phyloP scores from a whole-genome alignment of 1,140 invertebrate species.

The Olivierus martensii region DNA sequence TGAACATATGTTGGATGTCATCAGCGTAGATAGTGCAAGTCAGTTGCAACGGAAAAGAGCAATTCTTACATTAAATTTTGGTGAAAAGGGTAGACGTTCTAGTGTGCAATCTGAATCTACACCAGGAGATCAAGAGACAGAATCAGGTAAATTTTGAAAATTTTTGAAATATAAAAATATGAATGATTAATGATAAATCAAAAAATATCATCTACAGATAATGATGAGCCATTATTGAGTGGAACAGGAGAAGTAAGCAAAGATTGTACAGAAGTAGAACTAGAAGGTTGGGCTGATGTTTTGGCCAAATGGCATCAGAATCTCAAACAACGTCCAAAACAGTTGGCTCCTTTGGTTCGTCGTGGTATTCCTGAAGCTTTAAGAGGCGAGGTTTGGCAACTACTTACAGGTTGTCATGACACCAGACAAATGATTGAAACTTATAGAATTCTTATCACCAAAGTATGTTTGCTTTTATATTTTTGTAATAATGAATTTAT shows the following conservation, averaged over 20 bases:
- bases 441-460: slow-evolving; percentile 80
- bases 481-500: too few species aligned
- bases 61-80: too few species aligned
- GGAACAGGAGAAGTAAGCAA: slow-evolving; percentile 93
- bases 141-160: slow-evolving; percentile 8
- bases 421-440: slow-evolving; percentile 76
- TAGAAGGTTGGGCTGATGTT: slow-evolving; percentile 85
- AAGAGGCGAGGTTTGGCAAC: slow-evolving; percentile 93
- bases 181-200: too few species aligned
- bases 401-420: slow-evolving; percentile 71
- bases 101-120: background rate
- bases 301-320: slow-evolving; percentile 59
- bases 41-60: too few species aligned
- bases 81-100: too few species aligned
- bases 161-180: too few species aligned
- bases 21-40: slow-evolving; percentile 47
- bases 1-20: slow-evolving; percentile 41
- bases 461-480: slow-evolving; percentile 38
- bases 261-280: slow-evolving; percentile 81
- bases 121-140: slow-evolving; percentile 13
- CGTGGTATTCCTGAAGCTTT: slow-evolving; percentile 90
- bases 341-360: slow-evolving; percentile 59
- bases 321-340: slow-evolving; percentile 49
- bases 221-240: slow-evolving; percentile 88
- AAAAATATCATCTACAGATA: slow-evolving; percentile 41